These are phyloP conservation scores for Hirudinaria manillensis DNA, from an alignment of 2,888 invertebrate genomes.

Conservation along the genomic window DNA sequence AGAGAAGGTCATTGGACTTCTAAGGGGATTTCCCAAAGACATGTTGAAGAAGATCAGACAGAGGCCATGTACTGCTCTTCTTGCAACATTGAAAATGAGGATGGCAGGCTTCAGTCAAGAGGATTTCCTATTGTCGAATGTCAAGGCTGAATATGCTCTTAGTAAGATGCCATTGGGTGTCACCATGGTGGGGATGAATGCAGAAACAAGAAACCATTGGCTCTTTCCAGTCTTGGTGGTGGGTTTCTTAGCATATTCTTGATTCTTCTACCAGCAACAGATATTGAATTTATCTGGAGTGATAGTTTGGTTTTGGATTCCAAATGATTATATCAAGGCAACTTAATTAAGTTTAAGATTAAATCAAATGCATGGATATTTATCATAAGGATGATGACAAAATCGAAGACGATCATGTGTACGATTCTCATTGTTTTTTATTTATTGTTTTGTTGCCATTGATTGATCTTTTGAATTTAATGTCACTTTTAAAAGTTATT, in stretches of 20 bases:
- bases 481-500: too few relatives aligned
- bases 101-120: conserved; percentile 42
- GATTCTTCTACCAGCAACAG: too few relatives aligned
- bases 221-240: conserved; percentile 53
- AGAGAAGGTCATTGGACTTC: conserved; percentile 44
- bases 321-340: too few relatives aligned
- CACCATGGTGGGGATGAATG: conserved; percentile 46
- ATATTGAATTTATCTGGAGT: too few relatives aligned
- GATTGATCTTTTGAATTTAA: too few relatives aligned
- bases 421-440: too few relatives aligned
- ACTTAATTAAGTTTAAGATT: too few relatives aligned
- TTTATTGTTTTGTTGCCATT: too few relatives aligned
- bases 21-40: conserved; percentile 51
- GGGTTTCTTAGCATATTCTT: conserved; percentile 37
- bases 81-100: conserved; percentile 46
- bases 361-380: too few relatives aligned
- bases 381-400: too few relatives aligned
- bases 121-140: conserved; percentile 42
- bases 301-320: too few relatives aligned
- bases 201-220: conserved; percentile 51
- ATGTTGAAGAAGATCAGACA: conserved; percentile 46
- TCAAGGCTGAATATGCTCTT: conserved; percentile 50
- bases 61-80: conserved; percentile 48
- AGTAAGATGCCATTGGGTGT: conserved; percentile 45
- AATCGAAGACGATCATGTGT: too few relatives aligned